These are phyloP conservation scores for Drosophila conformis DNA, from an alignment of 2,888 invertebrate species.

Conservation along the genomic window DNA sequence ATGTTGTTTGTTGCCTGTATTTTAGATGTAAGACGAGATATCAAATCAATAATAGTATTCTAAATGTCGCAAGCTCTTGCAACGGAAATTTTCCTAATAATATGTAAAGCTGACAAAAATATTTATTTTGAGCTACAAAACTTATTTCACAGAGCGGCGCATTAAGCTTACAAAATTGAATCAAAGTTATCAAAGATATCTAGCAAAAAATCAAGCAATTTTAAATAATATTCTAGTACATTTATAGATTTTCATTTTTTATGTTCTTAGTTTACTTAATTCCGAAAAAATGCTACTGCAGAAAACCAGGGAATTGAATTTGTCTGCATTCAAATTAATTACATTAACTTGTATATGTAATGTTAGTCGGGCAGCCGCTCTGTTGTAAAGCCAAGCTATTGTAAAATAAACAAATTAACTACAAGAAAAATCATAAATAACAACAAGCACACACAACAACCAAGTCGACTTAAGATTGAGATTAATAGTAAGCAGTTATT, in stretches of 20 bases:
- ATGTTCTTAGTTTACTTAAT: not conserved
- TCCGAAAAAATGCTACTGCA: not conserved
- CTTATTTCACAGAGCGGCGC: slow-evolving; percentile 14
- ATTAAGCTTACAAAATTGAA: not conserved
- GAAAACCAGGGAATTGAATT: not conserved
- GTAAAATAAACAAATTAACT: slow-evolving; percentile 59
- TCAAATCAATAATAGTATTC: slow-evolving; percentile 58
- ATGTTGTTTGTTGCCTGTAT: slow-evolving; percentile 74
- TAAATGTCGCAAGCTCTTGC: slow-evolving; percentile 51
- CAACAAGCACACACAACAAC: slow-evolving; percentile 20
- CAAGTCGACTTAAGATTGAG: slow-evolving; percentile 67
- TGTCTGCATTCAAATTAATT: not conserved
- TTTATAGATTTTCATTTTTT: not conserved
- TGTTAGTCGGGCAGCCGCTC: slow-evolving; percentile 21
- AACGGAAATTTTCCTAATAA: slow-evolving; percentile 55
- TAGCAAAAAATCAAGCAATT: not conserved
- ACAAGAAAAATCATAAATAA: slow-evolving; percentile 37
- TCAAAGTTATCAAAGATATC: not conserved
- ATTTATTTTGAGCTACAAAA: slow-evolving; percentile 17
- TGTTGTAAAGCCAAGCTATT: slow-evolving; percentile 54
- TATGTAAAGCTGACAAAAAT: slow-evolving; percentile 27
- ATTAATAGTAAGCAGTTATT: slow-evolving; percentile 71
- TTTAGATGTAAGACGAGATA: slow-evolving; percentile 49
- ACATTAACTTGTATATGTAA: not conserved
- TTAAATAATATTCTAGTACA: not conserved